Conservation (phyloP, 2,797 vertebrate species). For the Lindbergichthys nudifrons region DNA sequence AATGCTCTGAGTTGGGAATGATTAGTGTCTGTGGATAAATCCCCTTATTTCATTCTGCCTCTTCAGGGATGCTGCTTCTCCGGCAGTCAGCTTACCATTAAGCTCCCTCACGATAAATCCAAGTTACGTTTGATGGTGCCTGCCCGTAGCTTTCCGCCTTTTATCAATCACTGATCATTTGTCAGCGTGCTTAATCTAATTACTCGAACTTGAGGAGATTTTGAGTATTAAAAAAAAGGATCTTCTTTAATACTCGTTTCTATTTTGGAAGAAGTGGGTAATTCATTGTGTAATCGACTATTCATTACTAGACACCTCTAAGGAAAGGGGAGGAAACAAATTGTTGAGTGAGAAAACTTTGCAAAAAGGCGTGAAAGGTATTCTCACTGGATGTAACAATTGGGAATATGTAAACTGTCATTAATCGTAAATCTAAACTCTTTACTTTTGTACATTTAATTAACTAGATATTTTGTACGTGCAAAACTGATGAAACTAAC, state of each 20-base stretch:
- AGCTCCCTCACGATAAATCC: constrained; percentile 58
- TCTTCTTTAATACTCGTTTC: constrained; percentile 14
- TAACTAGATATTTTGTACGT: background rate
- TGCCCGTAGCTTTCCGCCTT: constrained; percentile 43
- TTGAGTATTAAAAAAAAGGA: constrained; percentile 5
- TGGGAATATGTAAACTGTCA: background rate
- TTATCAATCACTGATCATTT: constrained; percentile 57
- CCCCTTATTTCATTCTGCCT: constrained; percentile 74
- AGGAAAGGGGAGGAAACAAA: background rate
- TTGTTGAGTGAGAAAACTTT: background rate
- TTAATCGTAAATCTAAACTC: background rate
- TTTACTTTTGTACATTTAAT: background rate
- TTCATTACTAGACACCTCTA: background rate
- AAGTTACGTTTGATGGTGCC: constrained; percentile 49
- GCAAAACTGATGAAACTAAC: background rate
- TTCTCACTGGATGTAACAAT: background rate
- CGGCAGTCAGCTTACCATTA: constrained; percentile 67
- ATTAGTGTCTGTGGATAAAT: constrained; percentile 81
- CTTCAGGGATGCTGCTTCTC: constrained; percentile 65
- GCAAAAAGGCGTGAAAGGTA: background rate
- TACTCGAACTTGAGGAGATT: constrained; percentile 45
- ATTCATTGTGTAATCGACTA: background rate
- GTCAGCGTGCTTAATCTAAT: constrained; percentile 49
- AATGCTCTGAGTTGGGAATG: constrained; percentile 78
- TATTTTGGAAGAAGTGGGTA: background rate